A percentile compares a stretch with the other conserved stretches of the same genome.
Conservation (phyloP, 2,797 vertebrate species). For the Cephalopachus bancanus region DNA sequence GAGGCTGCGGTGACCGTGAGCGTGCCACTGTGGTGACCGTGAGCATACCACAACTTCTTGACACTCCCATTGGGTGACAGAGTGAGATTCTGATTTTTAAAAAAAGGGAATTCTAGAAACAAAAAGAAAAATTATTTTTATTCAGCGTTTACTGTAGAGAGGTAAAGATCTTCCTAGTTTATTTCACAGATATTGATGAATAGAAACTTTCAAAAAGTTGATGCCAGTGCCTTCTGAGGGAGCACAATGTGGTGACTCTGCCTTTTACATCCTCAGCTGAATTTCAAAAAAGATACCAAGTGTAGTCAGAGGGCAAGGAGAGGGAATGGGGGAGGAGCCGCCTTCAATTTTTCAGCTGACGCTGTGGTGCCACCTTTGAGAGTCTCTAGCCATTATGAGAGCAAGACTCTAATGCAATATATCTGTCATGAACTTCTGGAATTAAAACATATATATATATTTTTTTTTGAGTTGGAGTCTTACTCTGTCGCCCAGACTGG, state of each 20-base stretch:
- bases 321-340: not conserved
- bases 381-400: not conserved
- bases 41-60: no score
- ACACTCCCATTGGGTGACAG: no score
- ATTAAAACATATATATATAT: constrained; percentile 40
- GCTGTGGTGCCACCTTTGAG: not conserved
- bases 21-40: no score
- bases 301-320: not conserved
- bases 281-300: not conserved
- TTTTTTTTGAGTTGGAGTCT: no score
- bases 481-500: no score
- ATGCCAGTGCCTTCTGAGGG: constrained; percentile 20
- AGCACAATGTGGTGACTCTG: not conserved
- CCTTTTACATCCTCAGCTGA: not conserved
- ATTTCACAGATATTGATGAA: constrained; percentile 16
- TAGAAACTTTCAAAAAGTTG: constrained; percentile 28
- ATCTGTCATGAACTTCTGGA: not conserved
- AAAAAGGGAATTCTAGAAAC: not conserved
- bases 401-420: not conserved
- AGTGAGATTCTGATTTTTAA: no score
- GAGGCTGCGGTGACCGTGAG: no score
- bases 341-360: not conserved
- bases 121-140: constrained; percentile 43
- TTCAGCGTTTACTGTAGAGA: not conserved
- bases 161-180: constrained; percentile 21